phyloP scores from a whole-genome alignment of 2,113 vertebrate species.

The Mola mola region DNA sequence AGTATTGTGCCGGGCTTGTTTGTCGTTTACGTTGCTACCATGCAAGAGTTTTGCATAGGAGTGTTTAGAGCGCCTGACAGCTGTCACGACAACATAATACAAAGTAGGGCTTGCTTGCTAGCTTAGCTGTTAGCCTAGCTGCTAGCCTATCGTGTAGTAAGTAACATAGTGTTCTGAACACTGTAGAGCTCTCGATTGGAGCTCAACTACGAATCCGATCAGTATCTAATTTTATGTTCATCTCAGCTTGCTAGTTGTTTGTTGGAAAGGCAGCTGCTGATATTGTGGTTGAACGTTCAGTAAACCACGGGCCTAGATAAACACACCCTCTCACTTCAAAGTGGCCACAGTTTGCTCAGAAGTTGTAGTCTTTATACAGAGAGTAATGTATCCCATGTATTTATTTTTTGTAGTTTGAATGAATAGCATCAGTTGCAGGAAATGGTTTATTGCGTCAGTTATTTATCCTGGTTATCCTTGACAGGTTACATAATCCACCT shows the following conservation, averaged over 20 bases:
- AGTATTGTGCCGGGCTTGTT: slow-evolving; percentile 12
- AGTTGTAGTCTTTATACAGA: slow-evolving; percentile 32
- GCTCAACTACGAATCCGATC: no score
- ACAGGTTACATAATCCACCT: slow-evolving; percentile 73
- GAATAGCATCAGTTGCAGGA: not conserved
- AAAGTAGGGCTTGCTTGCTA: slow-evolving; percentile 71
- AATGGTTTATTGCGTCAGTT: slow-evolving; percentile 9
- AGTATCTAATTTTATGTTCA: not conserved
- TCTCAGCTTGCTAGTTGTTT: slow-evolving; percentile 11
- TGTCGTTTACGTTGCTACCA: slow-evolving; percentile 39
- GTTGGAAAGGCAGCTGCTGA: slow-evolving; percentile 11
- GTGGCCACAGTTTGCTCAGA: slow-evolving; percentile 44
- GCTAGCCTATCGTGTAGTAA: slow-evolving; percentile 45
- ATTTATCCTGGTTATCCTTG: slow-evolving; percentile 29
- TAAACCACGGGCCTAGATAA: slow-evolving; percentile 63
- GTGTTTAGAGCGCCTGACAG: slow-evolving; percentile 78
- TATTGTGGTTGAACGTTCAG: slow-evolving; percentile 35
- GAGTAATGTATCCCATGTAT: not conserved
- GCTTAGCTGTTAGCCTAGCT: slow-evolving; percentile 66
- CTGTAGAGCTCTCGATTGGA: not conserved
- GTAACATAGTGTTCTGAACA: slow-evolving; percentile 3
- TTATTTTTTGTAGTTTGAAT: not conserved
- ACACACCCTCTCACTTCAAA: slow-evolving; percentile 75
- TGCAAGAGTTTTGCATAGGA: slow-evolving; percentile 60
- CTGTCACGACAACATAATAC: slow-evolving; percentile 78